A percentile compares a stretch with the other conserved stretches of the same genome.
phyloP scores from a whole-genome alignment of 2,888 invertebrate species.

The Syritta pipiens region DNA sequence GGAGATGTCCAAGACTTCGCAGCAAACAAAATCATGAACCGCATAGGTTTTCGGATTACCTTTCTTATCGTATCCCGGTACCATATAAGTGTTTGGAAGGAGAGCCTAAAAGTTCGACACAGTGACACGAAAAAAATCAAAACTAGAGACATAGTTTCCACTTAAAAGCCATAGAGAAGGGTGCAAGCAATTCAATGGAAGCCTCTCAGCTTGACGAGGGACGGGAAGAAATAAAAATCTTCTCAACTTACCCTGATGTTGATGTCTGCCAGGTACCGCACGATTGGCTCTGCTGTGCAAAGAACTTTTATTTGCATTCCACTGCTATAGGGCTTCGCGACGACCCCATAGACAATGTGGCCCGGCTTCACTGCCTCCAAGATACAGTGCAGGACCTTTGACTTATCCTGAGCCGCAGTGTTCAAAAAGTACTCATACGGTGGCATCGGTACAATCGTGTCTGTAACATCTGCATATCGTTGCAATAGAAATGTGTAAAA shows the following conservation, averaged over 20 bases:
- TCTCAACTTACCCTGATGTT: slow-evolving; percentile 87
- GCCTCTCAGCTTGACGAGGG: neutral
- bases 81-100: slow-evolving; percentile 60
- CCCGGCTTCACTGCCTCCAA: slow-evolving; percentile 86
- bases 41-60: slow-evolving; percentile 88
- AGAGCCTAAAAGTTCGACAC: slow-evolving; percentile 65
- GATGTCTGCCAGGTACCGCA: slow-evolving; percentile 91
- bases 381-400: slow-evolving; percentile 88
- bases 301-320: slow-evolving; percentile 86
- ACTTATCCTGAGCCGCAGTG: slow-evolving; percentile 84
- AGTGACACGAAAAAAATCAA: neutral
- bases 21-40: slow-evolving; percentile 91
- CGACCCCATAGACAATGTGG: slow-evolving; percentile 88
- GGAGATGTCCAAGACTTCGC: slow-evolving; percentile 92
- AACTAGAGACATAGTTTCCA: neutral
- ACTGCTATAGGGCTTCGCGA: slow-evolving; percentile 86
- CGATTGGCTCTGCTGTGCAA: slow-evolving; percentile 89
- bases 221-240: neutral
- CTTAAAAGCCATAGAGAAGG: neutral
- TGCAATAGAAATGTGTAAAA: neutral
- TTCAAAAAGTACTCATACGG: slow-evolving; percentile 90
- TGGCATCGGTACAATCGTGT: slow-evolving; percentile 82
- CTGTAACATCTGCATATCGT: slow-evolving; percentile 48
- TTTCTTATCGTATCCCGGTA: slow-evolving; percentile 86
- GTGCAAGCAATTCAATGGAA: neutral